Evolutionary conservation across 2,888 invertebrate species (phyloP), one percentile per base, ranked within the genome.

Genomic region (Latrodectus hesperus): DNA sequence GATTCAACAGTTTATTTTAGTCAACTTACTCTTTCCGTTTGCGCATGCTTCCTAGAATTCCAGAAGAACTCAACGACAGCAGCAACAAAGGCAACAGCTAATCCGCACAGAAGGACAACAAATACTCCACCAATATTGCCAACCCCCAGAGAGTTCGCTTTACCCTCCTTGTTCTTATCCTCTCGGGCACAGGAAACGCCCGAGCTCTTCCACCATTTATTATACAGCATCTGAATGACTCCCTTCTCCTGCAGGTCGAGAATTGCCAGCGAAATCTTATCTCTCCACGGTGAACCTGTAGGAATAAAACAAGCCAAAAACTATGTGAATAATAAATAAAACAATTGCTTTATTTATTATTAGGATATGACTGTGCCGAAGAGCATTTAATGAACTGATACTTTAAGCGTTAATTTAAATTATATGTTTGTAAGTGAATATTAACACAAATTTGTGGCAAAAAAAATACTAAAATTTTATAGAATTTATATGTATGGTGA

Each of bases 181-280:
- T 97, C 96, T 80, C 97, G 93, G 90, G 96, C 96, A 92, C 98
- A 98, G 0, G 96, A 96, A 91, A 97, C 97, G 0, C 97, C 97
- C 0, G 97, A 96, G 91, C 97, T 97, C 93, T 98, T 97, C 99
- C 99, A 99, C 99, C 99, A 99, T 92, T 98, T 98, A 92, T 98
- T 98, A 92, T 98, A 98, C 83, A 98, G 93, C 90, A 97, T 96
- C 93, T 97, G 97, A 90, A 97, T 96, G 73, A 96, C 96, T 0
- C 90, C 98, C 91, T 97, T 97, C 92, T 99, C 99, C 91, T 98
- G 98, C 3, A 99, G 94, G 91, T 98, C 97, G 52, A 99, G 93
- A 91, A 99, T 98, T 1, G 98, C 98, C 73, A 98, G 93, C 0
- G 98, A 98, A 90, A 99, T 97, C 92, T 96, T 96, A 93, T 99